phyloP scores from a whole-genome alignment of 2,888 invertebrate species.

The Tenthredo notha region DNA sequence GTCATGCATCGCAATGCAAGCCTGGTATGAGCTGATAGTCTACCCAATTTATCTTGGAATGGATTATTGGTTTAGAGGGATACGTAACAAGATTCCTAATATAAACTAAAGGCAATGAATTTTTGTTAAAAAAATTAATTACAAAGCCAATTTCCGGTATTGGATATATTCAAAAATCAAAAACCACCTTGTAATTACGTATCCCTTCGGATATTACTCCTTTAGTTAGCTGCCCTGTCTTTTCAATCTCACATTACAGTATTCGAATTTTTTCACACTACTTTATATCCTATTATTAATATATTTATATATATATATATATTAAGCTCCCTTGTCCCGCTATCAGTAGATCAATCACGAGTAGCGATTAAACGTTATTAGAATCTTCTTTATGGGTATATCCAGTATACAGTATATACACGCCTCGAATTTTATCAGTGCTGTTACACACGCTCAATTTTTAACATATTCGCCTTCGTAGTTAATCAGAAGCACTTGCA shows the following conservation, averaged over 20 bases:
- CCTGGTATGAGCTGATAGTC: conserved; percentile 53
- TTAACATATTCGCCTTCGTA: conserved; percentile 25
- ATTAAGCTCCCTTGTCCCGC: conserved; percentile 30
- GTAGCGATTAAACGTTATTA: conserved; percentile 24
- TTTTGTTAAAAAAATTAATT: neutral
- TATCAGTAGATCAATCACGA: conserved; percentile 34
- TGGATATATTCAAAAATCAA: neutral
- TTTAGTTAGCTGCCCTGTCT: conserved; percentile 42
- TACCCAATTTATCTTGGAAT: conserved; percentile 48
- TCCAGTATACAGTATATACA: conserved; percentile 22
- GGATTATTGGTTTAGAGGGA: conserved; percentile 53
- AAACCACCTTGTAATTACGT: conserved; percentile 11
- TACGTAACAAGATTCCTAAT: conserved; percentile 31
- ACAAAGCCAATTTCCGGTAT: neutral
- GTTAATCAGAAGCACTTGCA: conserved; percentile 20
- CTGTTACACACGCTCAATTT: conserved; percentile 37
- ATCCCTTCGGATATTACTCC: conserved; percentile 44
- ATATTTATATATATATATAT: neutral
- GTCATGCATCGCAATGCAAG: conserved; percentile 53
- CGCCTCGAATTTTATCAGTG: conserved; percentile 4
- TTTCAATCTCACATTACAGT: conserved; percentile 30
- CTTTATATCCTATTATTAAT: conserved; percentile 10
- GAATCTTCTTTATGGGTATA: conserved; percentile 27
- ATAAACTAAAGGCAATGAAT: neutral
- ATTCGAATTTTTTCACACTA: conserved; percentile 8